Conservation (phyloP, 2,113 vertebrate species). For the Nibea albiflora region DNA sequence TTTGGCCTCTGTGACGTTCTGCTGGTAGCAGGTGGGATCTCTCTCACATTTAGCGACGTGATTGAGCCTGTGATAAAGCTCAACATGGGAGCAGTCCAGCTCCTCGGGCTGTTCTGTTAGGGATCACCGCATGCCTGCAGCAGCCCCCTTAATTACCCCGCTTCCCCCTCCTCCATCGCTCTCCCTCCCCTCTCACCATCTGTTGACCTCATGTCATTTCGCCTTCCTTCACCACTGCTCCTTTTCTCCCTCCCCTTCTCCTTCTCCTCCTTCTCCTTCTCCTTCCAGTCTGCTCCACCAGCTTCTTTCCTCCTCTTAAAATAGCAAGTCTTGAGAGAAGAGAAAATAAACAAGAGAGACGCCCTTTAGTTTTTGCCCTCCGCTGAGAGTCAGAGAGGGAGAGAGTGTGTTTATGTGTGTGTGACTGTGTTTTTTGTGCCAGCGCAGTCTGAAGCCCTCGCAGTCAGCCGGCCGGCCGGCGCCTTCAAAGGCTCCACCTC, state of each 20-base stretch:
- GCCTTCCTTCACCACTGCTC: slow-evolving; percentile 66
- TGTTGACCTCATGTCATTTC: slow-evolving; percentile 82
- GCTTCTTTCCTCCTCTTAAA: slow-evolving; percentile 76
- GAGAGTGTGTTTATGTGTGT: slow-evolving; percentile 41
- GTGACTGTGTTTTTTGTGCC: slow-evolving; percentile 58
- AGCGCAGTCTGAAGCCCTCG: slow-evolving; percentile 44
- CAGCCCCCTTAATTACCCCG: slow-evolving; percentile 58
- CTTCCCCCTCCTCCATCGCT: slow-evolving; percentile 12
- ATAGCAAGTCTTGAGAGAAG: slow-evolving; percentile 64
- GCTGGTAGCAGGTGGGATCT: slow-evolving; percentile 37
- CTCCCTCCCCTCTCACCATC: slow-evolving; percentile 74
- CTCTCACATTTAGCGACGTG: slow-evolving; percentile 11
- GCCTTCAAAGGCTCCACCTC: slow-evolving; percentile 66
- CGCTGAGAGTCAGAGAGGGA: slow-evolving; percentile 31
- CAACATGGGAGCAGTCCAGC: slow-evolving; percentile 13
- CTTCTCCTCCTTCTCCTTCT: too few species aligned
- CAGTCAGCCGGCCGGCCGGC: slow-evolving; percentile 47
- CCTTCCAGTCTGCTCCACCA: slow-evolving; percentile 57
- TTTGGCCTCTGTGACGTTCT: not conserved
- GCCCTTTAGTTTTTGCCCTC: slow-evolving; percentile 64
- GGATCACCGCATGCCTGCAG: slow-evolving; percentile 52
- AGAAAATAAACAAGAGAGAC: slow-evolving; percentile 74
- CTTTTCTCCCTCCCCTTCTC: slow-evolving; percentile 4
- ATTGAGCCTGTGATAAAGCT: slow-evolving; percentile 25
- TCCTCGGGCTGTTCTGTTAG: slow-evolving; percentile 46